phyloP scores from a whole-genome alignment of 2,888 invertebrate genomes.

The Malthinus flaveolus region DNA sequence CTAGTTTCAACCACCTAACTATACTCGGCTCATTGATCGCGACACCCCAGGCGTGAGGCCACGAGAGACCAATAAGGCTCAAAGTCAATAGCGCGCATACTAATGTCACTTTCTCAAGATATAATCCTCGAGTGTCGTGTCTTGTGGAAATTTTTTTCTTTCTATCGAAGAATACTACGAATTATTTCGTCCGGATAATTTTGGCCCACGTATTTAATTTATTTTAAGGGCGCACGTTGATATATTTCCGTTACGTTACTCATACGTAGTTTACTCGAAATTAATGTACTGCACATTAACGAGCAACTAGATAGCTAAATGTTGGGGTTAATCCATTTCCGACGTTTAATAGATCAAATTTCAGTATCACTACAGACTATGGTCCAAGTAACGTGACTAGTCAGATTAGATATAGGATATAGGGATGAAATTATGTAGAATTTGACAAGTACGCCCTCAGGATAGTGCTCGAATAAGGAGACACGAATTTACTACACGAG shows the following conservation, averaged over 20 bases:
- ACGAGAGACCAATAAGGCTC: conserved; percentile 39
- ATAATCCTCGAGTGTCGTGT: not conserved
- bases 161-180: not conserved
- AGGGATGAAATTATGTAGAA: conserved; percentile 13
- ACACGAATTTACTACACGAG: not conserved
- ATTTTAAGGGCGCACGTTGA: too few relatives aligned
- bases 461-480: not conserved
- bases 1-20: conserved; percentile 30
- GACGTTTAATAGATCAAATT: conserved; percentile 17
- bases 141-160: not conserved
- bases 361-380: conserved; percentile 11
- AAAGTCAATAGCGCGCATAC: conserved; percentile 46
- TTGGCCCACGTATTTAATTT: too few relatives aligned
- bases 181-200: too few relatives aligned
- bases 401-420: conserved; percentile 18
- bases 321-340: conserved; percentile 17
- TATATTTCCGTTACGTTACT: too few relatives aligned
- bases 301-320: not conserved
- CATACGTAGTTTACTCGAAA: too few relatives aligned
- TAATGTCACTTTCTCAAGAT: conserved; percentile 10
- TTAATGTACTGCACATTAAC: too few relatives aligned
- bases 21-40: conserved; percentile 46
- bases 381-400: conserved; percentile 9
- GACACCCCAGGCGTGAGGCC: conserved; percentile 42
- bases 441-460: conserved; percentile 11